These are phyloP conservation scores for Chaetorhynchus papuensis DNA, from an alignment of 2,113 vertebrate genomes.

Conservation along the genomic window DNA sequence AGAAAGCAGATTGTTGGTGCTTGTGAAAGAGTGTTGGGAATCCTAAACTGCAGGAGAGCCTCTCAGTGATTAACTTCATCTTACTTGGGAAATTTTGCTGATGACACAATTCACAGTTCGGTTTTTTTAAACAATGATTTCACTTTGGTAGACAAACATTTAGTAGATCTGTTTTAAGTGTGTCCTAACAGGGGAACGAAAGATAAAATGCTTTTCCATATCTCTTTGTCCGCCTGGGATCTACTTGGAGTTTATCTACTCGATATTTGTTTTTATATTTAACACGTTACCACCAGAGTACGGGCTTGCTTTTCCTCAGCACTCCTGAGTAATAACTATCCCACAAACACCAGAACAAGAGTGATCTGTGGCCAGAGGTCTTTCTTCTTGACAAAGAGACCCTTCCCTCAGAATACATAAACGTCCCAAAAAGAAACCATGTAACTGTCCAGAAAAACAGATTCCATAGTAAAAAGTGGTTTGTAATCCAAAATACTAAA, in stretches of 20 bases:
- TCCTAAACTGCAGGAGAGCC: too few species aligned
- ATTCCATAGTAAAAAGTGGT: background rate
- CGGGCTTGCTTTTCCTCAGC: background rate
- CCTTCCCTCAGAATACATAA: background rate
- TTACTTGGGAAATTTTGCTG: too few species aligned
- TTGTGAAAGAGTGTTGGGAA: too few species aligned
- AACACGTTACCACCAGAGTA: background rate
- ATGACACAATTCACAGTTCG: too few species aligned
- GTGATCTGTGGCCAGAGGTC: background rate
- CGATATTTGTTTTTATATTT: background rate
- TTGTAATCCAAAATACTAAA: background rate
- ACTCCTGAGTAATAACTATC: background rate
- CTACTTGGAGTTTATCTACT: background rate
- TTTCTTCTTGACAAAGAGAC: background rate
- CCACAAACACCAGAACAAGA: background rate
- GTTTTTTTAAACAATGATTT: background rate
- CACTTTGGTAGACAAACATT: background rate
- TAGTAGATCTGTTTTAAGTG: background rate
- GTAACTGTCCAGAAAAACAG: background rate
- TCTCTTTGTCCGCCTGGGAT: background rate
- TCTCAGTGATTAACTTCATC: too few species aligned
- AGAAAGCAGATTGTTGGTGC: too few species aligned
- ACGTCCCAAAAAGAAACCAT: background rate
- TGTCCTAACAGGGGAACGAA: background rate
- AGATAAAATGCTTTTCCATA: background rate